Conservation (phyloP, 1,140 invertebrate genomes). For the Steinernema khuongi region DNA sequence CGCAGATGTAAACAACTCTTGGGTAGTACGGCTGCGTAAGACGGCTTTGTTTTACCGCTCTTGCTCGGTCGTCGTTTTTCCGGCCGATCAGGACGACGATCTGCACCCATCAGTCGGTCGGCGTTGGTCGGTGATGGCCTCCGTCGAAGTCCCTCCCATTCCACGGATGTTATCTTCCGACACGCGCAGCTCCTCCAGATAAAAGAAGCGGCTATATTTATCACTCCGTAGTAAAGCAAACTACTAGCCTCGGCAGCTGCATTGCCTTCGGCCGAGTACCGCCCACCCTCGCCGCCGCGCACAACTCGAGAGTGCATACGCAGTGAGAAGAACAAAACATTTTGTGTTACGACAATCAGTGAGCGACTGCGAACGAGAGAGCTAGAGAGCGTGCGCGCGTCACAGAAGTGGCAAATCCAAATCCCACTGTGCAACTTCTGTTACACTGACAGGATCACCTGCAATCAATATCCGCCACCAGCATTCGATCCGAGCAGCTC, state of each 20-base stretch:
- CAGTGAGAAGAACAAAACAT: slow-evolving; percentile 12
- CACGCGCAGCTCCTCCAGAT: slow-evolving; percentile 4
- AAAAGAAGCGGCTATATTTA: slow-evolving; percentile 15
- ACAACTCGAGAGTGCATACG: background rate
- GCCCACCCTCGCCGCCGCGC: slow-evolving; percentile 12
- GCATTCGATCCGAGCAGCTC: background rate
- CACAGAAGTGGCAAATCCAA: slow-evolving; percentile 7
- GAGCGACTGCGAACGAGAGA: background rate
- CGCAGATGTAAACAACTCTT: too few relatives aligned
- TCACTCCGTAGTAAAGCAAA: slow-evolving; percentile 15
- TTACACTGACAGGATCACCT: slow-evolving; percentile 13
- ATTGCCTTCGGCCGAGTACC: slow-evolving; percentile 9
- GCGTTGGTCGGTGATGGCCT: background rate
- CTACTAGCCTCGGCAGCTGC: background rate
- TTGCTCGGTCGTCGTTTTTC: too few relatives aligned
- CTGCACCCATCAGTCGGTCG: too few relatives aligned
- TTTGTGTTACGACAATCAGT: slow-evolving; percentile 15
- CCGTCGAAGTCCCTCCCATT: too few relatives aligned
- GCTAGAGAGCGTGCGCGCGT: background rate
- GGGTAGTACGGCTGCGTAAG: too few relatives aligned
- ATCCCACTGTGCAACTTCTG: slow-evolving; percentile 14
- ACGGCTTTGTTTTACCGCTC: too few relatives aligned
- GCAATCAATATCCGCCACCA: slow-evolving; percentile 6
- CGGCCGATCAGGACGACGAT: too few relatives aligned
- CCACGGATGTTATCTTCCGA: too few relatives aligned